phyloP scores from a whole-genome alignment of 2,797 vertebrate genomes.

The Rhadinocentrus ornatus region DNA sequence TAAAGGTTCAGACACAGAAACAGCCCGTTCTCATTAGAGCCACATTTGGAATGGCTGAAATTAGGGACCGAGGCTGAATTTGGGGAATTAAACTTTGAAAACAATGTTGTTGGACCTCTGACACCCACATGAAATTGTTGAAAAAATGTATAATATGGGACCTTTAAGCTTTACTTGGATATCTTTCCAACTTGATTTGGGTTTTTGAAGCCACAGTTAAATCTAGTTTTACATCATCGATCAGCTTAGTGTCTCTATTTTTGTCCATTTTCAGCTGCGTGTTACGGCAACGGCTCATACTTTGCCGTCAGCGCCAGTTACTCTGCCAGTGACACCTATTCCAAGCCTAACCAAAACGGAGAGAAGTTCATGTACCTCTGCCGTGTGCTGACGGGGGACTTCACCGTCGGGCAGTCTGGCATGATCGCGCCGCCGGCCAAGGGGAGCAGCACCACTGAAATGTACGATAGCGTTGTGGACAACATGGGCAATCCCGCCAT shows the following conservation, averaged over 20 bases:
- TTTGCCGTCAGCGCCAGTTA: slow-evolving; percentile 87
- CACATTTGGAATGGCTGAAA: no score
- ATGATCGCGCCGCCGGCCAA: slow-evolving; percentile 83
- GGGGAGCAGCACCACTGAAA: slow-evolving; percentile 31
- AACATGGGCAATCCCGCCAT: slow-evolving; percentile 43
- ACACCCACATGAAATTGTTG: no score
- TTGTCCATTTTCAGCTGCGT: slow-evolving; percentile 76
- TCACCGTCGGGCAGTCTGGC: slow-evolving; percentile 26
- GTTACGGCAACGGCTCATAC: slow-evolving; percentile 87
- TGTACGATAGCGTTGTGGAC: slow-evolving; percentile 87
- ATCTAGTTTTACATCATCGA: not conserved
- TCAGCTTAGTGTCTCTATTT: not conserved
- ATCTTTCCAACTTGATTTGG: not conserved
- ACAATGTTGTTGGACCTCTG: no score
- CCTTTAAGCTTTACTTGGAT: no score
- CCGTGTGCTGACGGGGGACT: slow-evolving; percentile 87
- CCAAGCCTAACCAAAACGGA: slow-evolving; percentile 70
- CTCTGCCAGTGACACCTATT: slow-evolving; percentile 80
- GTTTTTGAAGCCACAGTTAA: not conserved
- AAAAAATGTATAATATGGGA: no score
- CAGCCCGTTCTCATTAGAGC: no score
- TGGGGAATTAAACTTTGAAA: no score
- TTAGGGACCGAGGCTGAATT: no score
- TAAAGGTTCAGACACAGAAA: no score
- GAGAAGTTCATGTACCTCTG: slow-evolving; percentile 88